phyloP scores from a whole-genome alignment of 2,797 vertebrate genomes.

The Pangasius larnaudii region DNA sequence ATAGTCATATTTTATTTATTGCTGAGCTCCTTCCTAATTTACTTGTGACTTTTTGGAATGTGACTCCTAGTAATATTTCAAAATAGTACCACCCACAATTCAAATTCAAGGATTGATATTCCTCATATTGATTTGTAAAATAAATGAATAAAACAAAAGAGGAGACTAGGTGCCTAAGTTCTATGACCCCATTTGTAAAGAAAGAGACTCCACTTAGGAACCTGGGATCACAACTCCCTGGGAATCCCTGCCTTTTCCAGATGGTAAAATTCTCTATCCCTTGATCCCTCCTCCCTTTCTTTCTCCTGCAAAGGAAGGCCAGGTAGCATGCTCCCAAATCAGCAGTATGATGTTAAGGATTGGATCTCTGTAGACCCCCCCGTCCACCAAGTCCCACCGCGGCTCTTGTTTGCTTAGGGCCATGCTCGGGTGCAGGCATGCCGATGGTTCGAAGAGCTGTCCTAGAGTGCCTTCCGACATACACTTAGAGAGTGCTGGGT shows the following conservation, averaged over 20 bases:
- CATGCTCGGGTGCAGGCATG: conserved; percentile 76
- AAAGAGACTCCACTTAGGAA: neutral
- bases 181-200: neutral
- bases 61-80: neutral
- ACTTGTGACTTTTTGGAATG: neutral
- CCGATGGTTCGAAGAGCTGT: conserved; percentile 82
- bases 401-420: conserved; percentile 78
- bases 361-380: conserved; percentile 45
- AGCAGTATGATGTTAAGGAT: conserved; percentile 65
- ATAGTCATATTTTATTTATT: neutral
- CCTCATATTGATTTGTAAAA: neutral
- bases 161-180: neutral
- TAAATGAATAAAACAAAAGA: neutral
- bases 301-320: neutral
- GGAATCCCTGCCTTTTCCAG: neutral
- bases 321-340: conserved; percentile 55
- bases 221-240: neutral
- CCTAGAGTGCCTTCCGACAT: conserved; percentile 86
- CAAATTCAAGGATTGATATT: neutral
- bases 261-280: neutral
- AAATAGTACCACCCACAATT: neutral
- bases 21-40: neutral
- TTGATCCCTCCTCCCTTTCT: neutral
- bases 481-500: conserved; percentile 88
- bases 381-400: conserved; percentile 69